These are phyloP conservation scores for Campoletis sonorensis DNA, from an alignment of 1,140 invertebrate species.

Conservation along the genomic window DNA sequence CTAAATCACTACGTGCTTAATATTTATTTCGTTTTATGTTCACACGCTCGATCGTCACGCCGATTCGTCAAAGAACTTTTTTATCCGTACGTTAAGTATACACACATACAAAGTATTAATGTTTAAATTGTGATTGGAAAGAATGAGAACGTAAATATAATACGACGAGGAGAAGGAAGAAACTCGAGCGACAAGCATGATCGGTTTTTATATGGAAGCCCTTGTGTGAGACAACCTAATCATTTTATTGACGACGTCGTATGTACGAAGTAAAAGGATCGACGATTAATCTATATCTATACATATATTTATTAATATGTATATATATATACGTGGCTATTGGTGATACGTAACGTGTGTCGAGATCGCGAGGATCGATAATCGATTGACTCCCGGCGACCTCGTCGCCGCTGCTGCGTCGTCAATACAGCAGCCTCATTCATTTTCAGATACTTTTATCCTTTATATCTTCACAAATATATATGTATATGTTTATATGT, in stretches of 20 bases:
- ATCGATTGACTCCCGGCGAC: slow-evolving; percentile 23
- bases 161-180: neutral
- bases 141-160: neutral
- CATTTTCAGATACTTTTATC: slow-evolving; percentile 1
- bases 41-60: too few species aligned
- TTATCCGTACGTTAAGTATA: neutral
- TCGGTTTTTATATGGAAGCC: slow-evolving; percentile 6
- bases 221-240: neutral
- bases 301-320: neutral
- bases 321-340: too few species aligned
- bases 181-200: neutral
- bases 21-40: too few species aligned
- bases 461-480: neutral
- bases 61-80: too few species aligned
- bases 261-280: neutral
- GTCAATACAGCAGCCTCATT: slow-evolving; percentile 20
- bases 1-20: too few species aligned
- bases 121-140: neutral
- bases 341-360: neutral
- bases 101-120: too few species aligned
- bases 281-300: neutral
- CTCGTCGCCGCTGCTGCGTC: slow-evolving; percentile 11
- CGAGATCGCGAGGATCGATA: slow-evolving; percentile 23
- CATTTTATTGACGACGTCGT: neutral
- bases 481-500: too few species aligned